phyloP scores from a whole-genome alignment of 2,797 vertebrate genomes.

The Podargus strigoides region DNA sequence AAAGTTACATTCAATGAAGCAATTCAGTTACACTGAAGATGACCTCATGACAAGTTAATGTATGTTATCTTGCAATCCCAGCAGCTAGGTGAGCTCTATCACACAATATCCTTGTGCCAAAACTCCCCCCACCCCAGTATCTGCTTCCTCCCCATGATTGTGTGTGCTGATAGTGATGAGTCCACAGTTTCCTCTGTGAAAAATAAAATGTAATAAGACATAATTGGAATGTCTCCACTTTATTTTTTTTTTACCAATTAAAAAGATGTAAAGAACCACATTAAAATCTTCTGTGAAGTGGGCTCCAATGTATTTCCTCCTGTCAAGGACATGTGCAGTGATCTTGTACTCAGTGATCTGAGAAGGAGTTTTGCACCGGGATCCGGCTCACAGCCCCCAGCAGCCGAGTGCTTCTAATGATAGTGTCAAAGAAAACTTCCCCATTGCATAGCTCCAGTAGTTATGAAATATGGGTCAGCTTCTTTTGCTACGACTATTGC shows the following conservation, averaged over 20 bases:
- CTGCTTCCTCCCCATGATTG: background rate
- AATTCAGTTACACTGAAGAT: background rate
- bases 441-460: background rate
- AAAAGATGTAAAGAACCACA: background rate
- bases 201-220: background rate
- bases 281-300: background rate
- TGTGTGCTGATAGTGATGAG: background rate
- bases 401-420: background rate
- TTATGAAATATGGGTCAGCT: conserved; percentile 61
- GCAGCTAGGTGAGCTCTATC: conserved; percentile 7
- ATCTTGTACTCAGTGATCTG: background rate
- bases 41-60: background rate
- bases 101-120: background rate
- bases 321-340: background rate
- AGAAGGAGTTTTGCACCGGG: background rate
- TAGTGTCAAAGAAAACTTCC: conserved; percentile 2
- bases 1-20: background rate
- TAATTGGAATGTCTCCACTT: background rate
- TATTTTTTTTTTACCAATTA: background rate
- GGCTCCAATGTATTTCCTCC: background rate
- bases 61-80: background rate
- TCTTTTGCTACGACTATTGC: conserved; percentile 44
- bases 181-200: background rate
- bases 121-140: background rate
- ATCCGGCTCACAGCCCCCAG: background rate